Evolutionary conservation across 2,797 vertebrate genomes (phyloP), one percentile per base, ranked within the genome.

Genomic region (Nannoperca australis): DNA sequence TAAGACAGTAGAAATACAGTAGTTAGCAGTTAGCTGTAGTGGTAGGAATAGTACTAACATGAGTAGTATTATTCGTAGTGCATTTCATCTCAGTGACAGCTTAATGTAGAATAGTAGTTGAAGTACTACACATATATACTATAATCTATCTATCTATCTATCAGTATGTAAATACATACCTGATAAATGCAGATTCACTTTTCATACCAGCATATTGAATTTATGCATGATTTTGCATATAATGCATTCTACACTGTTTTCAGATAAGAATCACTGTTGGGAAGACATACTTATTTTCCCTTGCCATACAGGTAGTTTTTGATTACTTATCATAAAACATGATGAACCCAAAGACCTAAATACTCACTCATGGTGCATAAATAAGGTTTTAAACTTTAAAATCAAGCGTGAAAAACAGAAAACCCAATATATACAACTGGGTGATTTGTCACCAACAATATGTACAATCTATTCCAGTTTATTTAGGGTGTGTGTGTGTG

Each of bases 101-200:
- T 42, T 8, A 13, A 42, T 12, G 40, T 42, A 42, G 40, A 3
- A 42, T 42, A 42, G 49, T 12, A 51, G n/a, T 40, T 12, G 38
- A 9, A 40, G 38, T 40, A 40, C 38, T 24, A 1, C 11, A 51
- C 22, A 51, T 5, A 11, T 24, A 5, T 10, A 51, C 42, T 32
- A 32, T 32, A 18, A 40, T 64, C 20, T 22, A 32, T 74, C 44
- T 17, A 32, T 75, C 54, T 40, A 7, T 54, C 69, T 24, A 12
- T 13, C 32, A 34, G 18, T 49, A 47, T 59, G 30, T 18, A 34
- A 32, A 53, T 32, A 40, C 49, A 34, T 34, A 73, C 40, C 40
- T 68, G 45, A 56, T 58, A 22, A 60, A 73, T 71, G 54, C 34
- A 62, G 60, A 78, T 78, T 12, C 36, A 54, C 32, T 72, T 30